Evolutionary conservation across 2,113 vertebrate genomes (phyloP).

Genomic region (Python bivittatus): DNA sequence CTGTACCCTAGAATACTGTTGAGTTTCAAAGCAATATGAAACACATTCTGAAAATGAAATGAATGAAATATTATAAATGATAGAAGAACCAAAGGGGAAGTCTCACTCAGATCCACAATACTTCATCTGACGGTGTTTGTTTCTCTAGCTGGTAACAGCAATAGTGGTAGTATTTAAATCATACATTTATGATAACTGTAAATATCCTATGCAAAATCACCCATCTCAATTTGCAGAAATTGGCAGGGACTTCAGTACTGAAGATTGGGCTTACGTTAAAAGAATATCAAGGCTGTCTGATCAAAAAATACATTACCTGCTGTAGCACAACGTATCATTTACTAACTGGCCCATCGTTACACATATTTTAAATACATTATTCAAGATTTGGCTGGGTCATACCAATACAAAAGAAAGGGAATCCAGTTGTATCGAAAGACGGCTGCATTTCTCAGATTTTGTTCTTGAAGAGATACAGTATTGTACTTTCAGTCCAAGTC

Average conservation of each 20-base stretch:
- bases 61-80: neutral
- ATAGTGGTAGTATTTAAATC: neutral
- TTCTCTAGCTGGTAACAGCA: neutral
- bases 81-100: neutral
- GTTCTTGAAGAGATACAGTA: neutral
- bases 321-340: neutral
- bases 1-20: neutral
- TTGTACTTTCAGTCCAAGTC: neutral
- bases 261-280: neutral
- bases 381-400: no score
- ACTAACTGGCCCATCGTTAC: neutral
- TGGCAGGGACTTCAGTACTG: neutral
- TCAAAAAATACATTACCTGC: neutral
- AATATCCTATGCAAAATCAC: neutral
- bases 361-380: neutral
- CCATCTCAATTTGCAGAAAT: no score
- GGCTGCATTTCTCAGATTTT: neutral
- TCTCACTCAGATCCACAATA: neutral
- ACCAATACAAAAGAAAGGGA: neutral
- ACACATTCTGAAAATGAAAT: no score
- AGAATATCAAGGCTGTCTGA: neutral
- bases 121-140: neutral
- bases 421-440: neutral
- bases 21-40: neutral
- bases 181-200: neutral